These are phyloP conservation scores for Dugesia japonica DNA, from an alignment of 2,888 invertebrate species.

Conservation along the genomic window DNA sequence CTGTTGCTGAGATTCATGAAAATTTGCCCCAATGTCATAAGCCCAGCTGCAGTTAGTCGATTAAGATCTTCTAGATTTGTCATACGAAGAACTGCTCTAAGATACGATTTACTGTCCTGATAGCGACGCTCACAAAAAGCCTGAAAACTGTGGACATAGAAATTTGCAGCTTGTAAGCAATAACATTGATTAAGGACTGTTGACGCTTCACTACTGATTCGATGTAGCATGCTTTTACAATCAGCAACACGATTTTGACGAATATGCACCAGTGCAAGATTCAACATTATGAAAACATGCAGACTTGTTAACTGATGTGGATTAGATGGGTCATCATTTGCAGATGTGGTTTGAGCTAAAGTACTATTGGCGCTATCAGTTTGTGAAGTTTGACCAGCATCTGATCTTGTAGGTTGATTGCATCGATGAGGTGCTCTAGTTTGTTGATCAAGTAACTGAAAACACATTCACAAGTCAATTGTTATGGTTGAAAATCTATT, in stretches of 20 bases:
- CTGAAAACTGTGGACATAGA: slow-evolving; percentile 85
- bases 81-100: slow-evolving; percentile 88
- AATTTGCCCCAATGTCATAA: slow-evolving; percentile 84
- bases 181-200: slow-evolving; percentile 29
- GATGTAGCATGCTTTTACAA: slow-evolving; percentile 20
- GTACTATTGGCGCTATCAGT: not conserved
- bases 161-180: slow-evolving; percentile 55
- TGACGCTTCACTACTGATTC: not conserved
- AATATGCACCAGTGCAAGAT: slow-evolving; percentile 84
- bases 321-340: not conserved
- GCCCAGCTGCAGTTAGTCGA: slow-evolving; percentile 78
- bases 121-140: slow-evolving; percentile 87
- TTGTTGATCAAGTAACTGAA: not conserved
- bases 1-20: slow-evolving; percentile 82
- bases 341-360: no score
- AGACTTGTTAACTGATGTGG: slow-evolving; percentile 1
- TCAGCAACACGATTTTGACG: slow-evolving; percentile 73
- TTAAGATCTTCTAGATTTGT: slow-evolving; percentile 94
- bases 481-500: no score
- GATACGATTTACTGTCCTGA: slow-evolving; percentile 87
- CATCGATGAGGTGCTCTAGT: not conserved
- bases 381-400: not conserved
- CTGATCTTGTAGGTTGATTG: not conserved
- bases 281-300: slow-evolving; percentile 66
- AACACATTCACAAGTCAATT: no score